phyloP scores from a whole-genome alignment of 35 echinoderm and acorn worm species.

The Chiridota heheva region DNA sequence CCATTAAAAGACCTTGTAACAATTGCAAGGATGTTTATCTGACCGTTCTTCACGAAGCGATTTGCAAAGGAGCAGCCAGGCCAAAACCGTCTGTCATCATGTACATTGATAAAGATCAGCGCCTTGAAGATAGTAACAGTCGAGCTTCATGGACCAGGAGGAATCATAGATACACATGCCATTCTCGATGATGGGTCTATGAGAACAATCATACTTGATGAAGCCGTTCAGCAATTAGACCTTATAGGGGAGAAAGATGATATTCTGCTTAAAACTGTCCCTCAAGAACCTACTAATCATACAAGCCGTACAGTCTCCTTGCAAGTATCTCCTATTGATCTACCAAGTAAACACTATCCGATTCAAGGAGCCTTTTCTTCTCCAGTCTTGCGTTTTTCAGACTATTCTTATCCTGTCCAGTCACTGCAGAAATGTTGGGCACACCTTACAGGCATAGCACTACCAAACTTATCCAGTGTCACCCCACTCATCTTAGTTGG shows the following conservation, averaged over 20 bases:
- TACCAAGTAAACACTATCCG: not conserved
- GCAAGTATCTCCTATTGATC: not conserved
- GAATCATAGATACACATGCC: constrained; percentile 3
- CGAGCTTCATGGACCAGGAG: not conserved
- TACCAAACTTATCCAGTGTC: constrained; percentile 1
- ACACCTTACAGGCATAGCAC: too few species aligned
- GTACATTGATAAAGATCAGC: not conserved
- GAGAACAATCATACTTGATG: constrained; percentile 32
- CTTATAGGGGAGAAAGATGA: not conserved
- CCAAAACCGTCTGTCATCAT: too few species aligned
- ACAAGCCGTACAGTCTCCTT: not conserved
- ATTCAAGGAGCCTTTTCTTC: not conserved
- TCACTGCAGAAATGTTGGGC: not conserved
- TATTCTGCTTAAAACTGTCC: constrained; percentile 20
- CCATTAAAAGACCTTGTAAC: constrained; percentile 4
- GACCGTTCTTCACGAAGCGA: constrained; percentile 17
- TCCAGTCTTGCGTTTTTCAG: not conserved
- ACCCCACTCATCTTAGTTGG: constrained; percentile 24
- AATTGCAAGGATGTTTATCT: constrained; percentile 14
- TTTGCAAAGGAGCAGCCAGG: not conserved
- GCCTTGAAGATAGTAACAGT: not conserved
- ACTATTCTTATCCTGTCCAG: not conserved
- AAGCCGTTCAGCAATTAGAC: constrained; percentile 2
- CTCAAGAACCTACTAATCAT: not conserved
- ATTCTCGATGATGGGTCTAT: constrained; percentile 43